Evolutionary conservation across 2,113 vertebrate species (phyloP).

Genomic region (Phalacrocorax carbo): DNA sequence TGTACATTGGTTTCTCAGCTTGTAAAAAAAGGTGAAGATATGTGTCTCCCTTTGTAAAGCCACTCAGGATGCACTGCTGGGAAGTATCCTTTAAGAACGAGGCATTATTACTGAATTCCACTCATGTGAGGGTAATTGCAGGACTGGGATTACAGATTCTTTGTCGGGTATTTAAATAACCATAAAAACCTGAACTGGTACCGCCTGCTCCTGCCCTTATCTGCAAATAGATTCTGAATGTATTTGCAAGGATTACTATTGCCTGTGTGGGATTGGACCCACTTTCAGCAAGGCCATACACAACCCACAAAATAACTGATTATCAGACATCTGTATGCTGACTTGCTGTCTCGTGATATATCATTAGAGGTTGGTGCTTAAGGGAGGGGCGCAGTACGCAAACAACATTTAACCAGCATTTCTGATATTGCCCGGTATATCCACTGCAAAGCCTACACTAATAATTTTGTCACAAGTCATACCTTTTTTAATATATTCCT

Average conservation of each 20-base stretch:
- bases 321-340: neutral
- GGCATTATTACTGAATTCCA: neutral
- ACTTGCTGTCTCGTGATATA: neutral
- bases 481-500: neutral
- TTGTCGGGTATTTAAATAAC: constrained; percentile 7
- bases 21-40: neutral
- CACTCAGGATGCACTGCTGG: neutral
- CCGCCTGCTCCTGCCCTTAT: constrained; percentile 20
- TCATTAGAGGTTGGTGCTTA: constrained; percentile 6
- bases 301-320: constrained; percentile 28
- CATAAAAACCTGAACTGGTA: constrained; percentile 6
- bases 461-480: neutral
- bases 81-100: neutral
- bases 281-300: neutral
- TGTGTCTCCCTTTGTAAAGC: neutral
- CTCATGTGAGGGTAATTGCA: neutral
- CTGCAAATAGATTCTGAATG: constrained; percentile 18
- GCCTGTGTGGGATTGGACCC: neutral
- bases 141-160: neutral
- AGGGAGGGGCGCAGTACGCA: neutral
- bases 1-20: neutral
- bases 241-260: neutral
- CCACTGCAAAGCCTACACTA: neutral
- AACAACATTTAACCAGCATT: neutral
- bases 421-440: neutral